Conservation (phyloP, 1,140 invertebrate species). For the Bombus turneri region DNA sequence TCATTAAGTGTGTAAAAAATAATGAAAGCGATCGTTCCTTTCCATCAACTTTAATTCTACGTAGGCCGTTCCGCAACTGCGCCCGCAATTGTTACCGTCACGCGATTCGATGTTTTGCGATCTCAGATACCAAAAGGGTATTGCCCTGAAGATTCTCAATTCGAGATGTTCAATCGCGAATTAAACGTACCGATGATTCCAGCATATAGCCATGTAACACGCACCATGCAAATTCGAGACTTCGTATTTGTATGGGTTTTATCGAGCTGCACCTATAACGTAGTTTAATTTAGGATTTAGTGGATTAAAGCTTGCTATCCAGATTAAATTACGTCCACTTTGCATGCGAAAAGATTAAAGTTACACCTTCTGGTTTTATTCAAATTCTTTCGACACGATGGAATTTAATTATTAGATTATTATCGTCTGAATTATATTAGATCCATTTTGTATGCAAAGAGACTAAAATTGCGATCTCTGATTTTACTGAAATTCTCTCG, state of each 20-base stretch:
- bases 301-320: too few species aligned
- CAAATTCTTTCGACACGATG: too few species aligned
- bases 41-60: constrained; percentile 36
- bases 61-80: constrained; percentile 35
- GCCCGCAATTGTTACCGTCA: constrained; percentile 58
- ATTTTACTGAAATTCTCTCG: too few species aligned
- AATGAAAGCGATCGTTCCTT: constrained; percentile 28
- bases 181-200: neutral
- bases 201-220: neutral
- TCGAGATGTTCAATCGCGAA: constrained; percentile 1
- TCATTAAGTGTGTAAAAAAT: constrained; percentile 39
- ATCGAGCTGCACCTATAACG: neutral
- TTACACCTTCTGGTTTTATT: too few species aligned
- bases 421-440: too few species aligned
- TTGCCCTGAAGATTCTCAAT: constrained; percentile 34
- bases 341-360: too few species aligned
- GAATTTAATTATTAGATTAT: too few species aligned
- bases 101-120: constrained; percentile 48
- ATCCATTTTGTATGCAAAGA: too few species aligned
- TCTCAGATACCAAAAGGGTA: constrained; percentile 35
- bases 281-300: too few species aligned
- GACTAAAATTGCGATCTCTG: too few species aligned
- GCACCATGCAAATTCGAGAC: neutral
- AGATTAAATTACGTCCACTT: too few species aligned
- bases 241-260: neutral